Base-by-base conservation (phyloP, 2,113 vertebrate genomes). In the Grus americana region DNA sequence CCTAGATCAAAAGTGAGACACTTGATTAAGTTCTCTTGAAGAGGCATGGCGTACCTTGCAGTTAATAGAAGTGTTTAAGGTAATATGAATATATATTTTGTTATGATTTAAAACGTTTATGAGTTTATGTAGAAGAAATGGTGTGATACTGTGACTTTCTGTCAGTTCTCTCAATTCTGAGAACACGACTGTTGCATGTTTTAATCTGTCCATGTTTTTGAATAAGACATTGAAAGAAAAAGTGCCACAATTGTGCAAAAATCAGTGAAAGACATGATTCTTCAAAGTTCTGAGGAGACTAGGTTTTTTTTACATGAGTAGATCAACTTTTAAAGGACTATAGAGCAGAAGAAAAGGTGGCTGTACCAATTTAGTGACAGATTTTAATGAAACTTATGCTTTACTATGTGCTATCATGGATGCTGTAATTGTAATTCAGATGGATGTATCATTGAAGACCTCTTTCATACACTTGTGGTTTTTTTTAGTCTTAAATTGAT, bases 361-460 rank as follows among this genome's bases (percentile, higher is more conserved):
- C 9, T 36, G 36, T 73, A 49, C 6, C 10, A 61, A n/a, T 83
- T 86, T 61, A 68, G 44, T 68, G 27, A 52, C 10, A 57, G 47
- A 24, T 68, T 79, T 88, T 65, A 21, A 27, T 44, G 71, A 50
- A 42, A 81, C 46, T 54, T 92, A 14, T 57, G 27, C 15, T 54
- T 55, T 79, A 57, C 30, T 52, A 1, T 36, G 10, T 68, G 34
- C 21, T 6, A 0, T 63, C 4, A 7, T 13, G 2, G 1, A 36
- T 88, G n/a, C 49, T 79, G 24, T 73, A 27, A 52, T 40, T 82
- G n/a, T 66, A 67, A 50, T 59, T 65, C 34, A 54, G 26, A 5
- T 44, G 6, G 0, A 0, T 36, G 11, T 57, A 12, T 46, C 10
- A n/a, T 4, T 57, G 68, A 83, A 88, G 59, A 79, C 5, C 3